phyloP scores from a whole-genome alignment of 2,888 invertebrate species.

The Hemithea aestivaria region DNA sequence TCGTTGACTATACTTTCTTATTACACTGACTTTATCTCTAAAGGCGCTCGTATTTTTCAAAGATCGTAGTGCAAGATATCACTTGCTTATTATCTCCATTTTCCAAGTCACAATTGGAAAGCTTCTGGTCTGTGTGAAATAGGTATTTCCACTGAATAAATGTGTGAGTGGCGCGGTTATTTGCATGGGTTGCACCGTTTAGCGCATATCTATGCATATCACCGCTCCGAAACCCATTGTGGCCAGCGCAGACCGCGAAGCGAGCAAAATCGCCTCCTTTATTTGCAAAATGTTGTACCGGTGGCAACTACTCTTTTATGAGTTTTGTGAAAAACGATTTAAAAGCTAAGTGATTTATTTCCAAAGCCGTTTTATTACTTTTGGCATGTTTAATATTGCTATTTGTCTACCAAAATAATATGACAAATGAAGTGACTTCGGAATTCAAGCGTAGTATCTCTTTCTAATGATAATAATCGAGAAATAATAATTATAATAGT shows the following conservation, averaged over 20 bases:
- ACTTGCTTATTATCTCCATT: constrained; percentile 29
- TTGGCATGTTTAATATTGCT: too few species aligned
- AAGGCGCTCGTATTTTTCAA: constrained; percentile 16
- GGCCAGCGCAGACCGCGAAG: constrained; percentile 63
- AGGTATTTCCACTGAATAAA: constrained; percentile 32
- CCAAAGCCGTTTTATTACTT: too few species aligned
- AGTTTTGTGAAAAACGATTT: neutral
- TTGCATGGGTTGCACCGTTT: constrained; percentile 59
- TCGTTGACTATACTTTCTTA: too few species aligned
- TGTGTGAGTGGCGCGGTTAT: constrained; percentile 46
- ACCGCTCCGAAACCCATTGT: constrained; percentile 65
- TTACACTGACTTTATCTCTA: too few species aligned
- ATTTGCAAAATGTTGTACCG: constrained; percentile 59
- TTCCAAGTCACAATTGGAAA: constrained; percentile 48
- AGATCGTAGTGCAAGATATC: constrained; percentile 7
- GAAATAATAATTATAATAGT: too few species aligned
- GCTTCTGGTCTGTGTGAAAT: constrained; percentile 43
- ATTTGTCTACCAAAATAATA: too few species aligned
- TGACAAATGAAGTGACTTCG: too few species aligned
- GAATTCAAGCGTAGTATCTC: too few species aligned
- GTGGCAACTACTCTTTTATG: constrained; percentile 25
- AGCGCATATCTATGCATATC: constrained; percentile 71
- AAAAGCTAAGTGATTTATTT: too few species aligned
- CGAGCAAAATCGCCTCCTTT: constrained; percentile 68
- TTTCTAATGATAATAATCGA: too few species aligned